Conservation (phyloP, 2,797 vertebrate genomes). For the Rhinichthys osculus region DNA sequence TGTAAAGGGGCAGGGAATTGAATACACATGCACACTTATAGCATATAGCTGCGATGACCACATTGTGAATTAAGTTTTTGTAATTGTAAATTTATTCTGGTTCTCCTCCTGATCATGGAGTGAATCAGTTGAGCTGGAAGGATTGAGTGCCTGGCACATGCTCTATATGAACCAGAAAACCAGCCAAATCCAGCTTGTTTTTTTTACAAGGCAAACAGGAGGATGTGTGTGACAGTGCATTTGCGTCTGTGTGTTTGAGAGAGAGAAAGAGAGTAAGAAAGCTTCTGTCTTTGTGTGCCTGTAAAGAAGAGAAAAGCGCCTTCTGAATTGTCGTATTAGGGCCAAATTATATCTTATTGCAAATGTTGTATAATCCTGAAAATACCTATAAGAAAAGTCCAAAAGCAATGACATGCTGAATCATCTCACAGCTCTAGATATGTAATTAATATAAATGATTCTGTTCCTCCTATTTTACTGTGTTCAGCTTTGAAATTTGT, state of each 20-base stretch:
- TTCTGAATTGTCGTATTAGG: slow-evolving; percentile 60
- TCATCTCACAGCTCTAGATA: slow-evolving; percentile 66
- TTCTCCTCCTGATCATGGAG: slow-evolving; percentile 59
- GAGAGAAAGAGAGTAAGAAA: slow-evolving; percentile 63
- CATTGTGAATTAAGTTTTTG: slow-evolving; percentile 1
- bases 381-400: slow-evolving; percentile 63
- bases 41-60: neutral
- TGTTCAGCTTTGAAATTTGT: neutral
- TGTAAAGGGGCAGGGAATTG: neutral
- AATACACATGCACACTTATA: neutral
- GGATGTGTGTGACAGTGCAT: neutral
- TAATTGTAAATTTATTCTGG: neutral
- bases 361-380: slow-evolving; percentile 78
- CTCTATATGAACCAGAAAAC: slow-evolving; percentile 73
- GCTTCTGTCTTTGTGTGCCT: slow-evolving; percentile 71
- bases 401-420: slow-evolving; percentile 58
- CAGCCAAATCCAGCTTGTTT: slow-evolving; percentile 87
- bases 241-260: slow-evolving; percentile 20
- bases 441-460: slow-evolving; percentile 7
- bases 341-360: slow-evolving; percentile 80
- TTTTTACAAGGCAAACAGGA: slow-evolving; percentile 70
- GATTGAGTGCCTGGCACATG: slow-evolving; percentile 85
- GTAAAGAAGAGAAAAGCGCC: slow-evolving; percentile 38
- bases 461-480: neutral
- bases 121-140: slow-evolving; percentile 86